Evolutionary conservation across 2,888 invertebrate species (phyloP).

Genomic region (Drosophila basisetae): DNA sequence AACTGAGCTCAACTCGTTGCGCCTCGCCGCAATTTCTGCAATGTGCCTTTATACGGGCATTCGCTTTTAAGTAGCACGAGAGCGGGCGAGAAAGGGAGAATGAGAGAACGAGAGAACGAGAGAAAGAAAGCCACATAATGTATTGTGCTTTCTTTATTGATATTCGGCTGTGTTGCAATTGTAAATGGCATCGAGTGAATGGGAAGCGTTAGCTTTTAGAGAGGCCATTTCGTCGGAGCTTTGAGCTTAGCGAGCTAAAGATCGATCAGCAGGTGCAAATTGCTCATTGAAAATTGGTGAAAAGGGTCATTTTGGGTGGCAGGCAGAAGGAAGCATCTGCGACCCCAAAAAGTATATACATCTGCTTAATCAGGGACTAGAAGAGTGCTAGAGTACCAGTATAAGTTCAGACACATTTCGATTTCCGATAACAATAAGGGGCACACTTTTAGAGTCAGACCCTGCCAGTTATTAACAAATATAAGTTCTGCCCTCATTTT

Average conservation of each 20-base stretch:
- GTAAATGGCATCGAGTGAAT: background rate
- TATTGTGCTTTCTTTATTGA: constrained; percentile 9
- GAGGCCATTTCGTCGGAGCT: background rate
- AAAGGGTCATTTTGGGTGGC: too few species aligned
- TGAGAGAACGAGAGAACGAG: background rate
- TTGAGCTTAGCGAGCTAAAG: background rate
- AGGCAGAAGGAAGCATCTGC: background rate
- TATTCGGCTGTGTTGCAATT: background rate
- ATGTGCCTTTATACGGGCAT: constrained; percentile 28
- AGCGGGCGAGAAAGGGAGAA: background rate
- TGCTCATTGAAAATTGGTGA: background rate
- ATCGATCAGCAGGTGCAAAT: background rate
- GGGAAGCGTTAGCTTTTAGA: background rate
- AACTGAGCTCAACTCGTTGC: constrained; percentile 11
- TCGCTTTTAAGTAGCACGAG: constrained; percentile 13
- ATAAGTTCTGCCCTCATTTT: background rate
- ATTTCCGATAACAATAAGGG: background rate
- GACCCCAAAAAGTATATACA: background rate
- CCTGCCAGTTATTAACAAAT: background rate
- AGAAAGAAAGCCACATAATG: background rate
- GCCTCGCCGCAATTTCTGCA: constrained; percentile 15
- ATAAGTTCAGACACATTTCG: background rate
- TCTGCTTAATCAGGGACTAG: background rate
- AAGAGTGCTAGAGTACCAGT: background rate
- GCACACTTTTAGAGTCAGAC: background rate